Base-by-base conservation (phyloP, 2,797 vertebrate species). In the Galagoides demidoff region DNA sequence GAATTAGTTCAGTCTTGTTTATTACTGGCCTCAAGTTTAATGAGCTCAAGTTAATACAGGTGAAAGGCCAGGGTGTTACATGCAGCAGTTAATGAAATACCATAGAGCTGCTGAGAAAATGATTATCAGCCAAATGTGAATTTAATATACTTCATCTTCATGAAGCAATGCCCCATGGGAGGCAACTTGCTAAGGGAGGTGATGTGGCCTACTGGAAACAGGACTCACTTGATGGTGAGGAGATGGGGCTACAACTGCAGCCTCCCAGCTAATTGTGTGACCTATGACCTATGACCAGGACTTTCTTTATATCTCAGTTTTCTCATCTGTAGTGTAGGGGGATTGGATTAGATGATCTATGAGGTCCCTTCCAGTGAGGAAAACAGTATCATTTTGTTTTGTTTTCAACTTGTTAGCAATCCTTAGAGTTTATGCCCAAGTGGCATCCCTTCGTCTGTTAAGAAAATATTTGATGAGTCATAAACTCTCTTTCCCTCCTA, bases 81-180 rank as follows among this genome's bases (percentile, higher is more conserved):
- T 84, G 95, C 86, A 64, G 95, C 78, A 73, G 92, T 94, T 95
- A 96, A 98, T 96, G 96, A 95, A 97, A 97, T 95, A 96, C 92
- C 93, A 94, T 79, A 95, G 93, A 92, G 71, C 95, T 89, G 94
- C 93, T 96, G 95, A 89, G 95, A 96, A 96, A 92, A 95, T 82
- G 92, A 97, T 96, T 96, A 96, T 88, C 78, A 88, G 66, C 74
- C 95, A 96, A 97, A 97, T 94, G 92, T 92, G 96, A 96, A 95
- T 97, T 97, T 97, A 96, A 97, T 96, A 96, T 90, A 94, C 96
- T 96, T 96, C 89, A 90, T 95, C 95, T 94, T 96, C 91, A 63
- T 94, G 89, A 89, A 89, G 83, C 64, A 94, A 43, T 59, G 87
- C 77, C 86, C 74, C 73, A 31, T 16, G 92, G 96, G 95, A 92